Conservation (phyloP, 2,797 vertebrate genomes). For the Hydrolagus colliei region DNA sequence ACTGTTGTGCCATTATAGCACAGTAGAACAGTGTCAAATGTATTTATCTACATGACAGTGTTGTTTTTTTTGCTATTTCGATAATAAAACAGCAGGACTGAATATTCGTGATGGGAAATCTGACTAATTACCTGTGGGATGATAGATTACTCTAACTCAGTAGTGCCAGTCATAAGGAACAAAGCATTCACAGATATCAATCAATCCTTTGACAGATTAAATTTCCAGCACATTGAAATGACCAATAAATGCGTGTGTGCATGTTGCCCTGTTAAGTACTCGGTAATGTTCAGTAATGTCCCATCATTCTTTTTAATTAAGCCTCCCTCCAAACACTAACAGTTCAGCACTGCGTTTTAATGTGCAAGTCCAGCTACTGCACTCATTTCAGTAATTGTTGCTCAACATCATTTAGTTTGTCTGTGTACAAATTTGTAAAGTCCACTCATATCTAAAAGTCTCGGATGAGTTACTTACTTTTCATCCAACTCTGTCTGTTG, state of each 20-base stretch:
- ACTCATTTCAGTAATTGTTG: background rate
- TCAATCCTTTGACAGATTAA: conserved; percentile 62
- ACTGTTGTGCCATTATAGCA: background rate
- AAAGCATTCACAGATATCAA: conserved; percentile 65
- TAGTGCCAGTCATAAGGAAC: conserved; percentile 65
- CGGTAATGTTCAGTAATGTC: background rate
- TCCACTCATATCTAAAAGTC: background rate
- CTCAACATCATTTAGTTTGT: background rate
- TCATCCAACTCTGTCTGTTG: background rate
- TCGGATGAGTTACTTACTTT: background rate
- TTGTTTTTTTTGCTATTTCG: conserved; percentile 49
- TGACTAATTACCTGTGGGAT: conserved; percentile 67
- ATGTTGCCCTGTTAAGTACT: conserved; percentile 40
- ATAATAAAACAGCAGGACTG: conserved; percentile 72
- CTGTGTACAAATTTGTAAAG: no score
- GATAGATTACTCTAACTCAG: conserved; percentile 64
- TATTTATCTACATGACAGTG: background rate
- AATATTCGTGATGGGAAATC: conserved; percentile 75
- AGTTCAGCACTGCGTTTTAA: background rate
- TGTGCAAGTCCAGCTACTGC: background rate
- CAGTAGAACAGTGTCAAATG: background rate
- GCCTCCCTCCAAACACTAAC: background rate
- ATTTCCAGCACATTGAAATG: conserved; percentile 58
- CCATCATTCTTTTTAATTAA: background rate
- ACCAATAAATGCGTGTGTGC: conserved; percentile 56